phyloP scores from a whole-genome alignment of 2,888 invertebrate genomes.

The Agrypnus murinus region DNA sequence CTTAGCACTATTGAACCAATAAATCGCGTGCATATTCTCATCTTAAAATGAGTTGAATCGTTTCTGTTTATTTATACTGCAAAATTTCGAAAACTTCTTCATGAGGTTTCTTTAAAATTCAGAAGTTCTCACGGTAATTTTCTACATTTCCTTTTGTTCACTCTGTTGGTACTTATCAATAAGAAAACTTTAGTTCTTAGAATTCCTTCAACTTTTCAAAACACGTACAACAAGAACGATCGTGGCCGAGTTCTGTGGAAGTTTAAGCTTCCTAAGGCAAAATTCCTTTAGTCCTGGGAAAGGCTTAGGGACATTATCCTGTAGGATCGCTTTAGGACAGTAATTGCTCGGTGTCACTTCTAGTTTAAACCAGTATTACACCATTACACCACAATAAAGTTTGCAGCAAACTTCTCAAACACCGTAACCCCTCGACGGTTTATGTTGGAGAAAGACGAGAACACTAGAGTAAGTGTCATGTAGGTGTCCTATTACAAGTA shows the following conservation, averaged over 20 bases:
- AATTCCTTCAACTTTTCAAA: neutral
- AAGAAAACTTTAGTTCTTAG: neutral
- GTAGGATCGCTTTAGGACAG: constrained; percentile 32
- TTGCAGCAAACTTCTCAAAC: constrained; percentile 17
- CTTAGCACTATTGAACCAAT: no score
- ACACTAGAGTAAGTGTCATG: constrained; percentile 12
- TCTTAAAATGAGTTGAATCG: no score
- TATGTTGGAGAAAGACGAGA: constrained; percentile 14
- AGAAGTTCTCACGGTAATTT: no score
- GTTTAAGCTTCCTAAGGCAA: constrained; percentile 9
- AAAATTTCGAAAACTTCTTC: no score
- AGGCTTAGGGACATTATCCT: constrained; percentile 39
- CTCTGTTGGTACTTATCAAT: no score
- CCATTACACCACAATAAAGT: constrained; percentile 26
- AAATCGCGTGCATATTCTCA: no score
- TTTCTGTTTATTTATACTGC: no score
- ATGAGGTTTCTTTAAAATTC: no score
- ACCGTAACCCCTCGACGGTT: neutral
- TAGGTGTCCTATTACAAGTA: constrained; percentile 36
- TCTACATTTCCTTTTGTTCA: no score
- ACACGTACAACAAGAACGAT: constrained; percentile 20
- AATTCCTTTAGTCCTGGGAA: constrained; percentile 27
- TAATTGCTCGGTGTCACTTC: constrained; percentile 41
- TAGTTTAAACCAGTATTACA: constrained; percentile 35
- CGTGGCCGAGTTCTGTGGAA: constrained; percentile 13